Evolutionary conservation across 2,113 vertebrate genomes (phyloP).

Genomic region (Caretta caretta): DNA sequence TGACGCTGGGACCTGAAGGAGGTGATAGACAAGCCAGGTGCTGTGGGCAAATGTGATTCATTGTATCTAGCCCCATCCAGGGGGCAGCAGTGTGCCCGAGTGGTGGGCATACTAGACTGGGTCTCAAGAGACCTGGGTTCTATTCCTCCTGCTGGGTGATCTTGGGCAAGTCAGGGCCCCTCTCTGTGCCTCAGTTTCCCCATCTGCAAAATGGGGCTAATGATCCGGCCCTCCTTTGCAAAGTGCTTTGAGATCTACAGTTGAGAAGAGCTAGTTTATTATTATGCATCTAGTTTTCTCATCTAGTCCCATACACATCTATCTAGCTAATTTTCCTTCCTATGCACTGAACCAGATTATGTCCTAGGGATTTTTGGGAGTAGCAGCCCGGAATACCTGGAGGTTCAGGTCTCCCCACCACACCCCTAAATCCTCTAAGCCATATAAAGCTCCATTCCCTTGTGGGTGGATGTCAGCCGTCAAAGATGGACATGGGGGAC

Average conservation of each 20-base stretch:
- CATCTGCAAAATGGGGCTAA: neutral
- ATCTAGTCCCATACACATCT: neutral
- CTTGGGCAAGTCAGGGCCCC: too few relatives aligned
- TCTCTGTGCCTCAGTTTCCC: slow-evolving; percentile 7
- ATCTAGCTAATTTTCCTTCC: neutral
- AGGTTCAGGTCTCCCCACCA: neutral
- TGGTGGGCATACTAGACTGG: neutral
- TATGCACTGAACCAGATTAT: neutral
- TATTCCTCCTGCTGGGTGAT: neutral
- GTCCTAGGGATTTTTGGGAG: neutral
- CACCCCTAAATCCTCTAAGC: too few relatives aligned
- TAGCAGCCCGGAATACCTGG: neutral
- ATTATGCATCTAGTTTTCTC: neutral
- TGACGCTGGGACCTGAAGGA: neutral
- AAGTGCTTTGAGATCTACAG: neutral
- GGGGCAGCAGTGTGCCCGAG: too few relatives aligned
- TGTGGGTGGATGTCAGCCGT: too few relatives aligned
- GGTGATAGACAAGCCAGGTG: neutral
- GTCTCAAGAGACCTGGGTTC: neutral
- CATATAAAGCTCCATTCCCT: neutral
- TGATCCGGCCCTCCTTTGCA: too few relatives aligned
- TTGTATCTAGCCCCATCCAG: neutral
- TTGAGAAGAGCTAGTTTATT: neutral
- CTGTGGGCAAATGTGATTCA: neutral
- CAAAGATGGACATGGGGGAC: neutral